These are phyloP conservation scores for Augochlora pura DNA, from an alignment of 1,140 invertebrate genomes.

Conservation along the genomic window DNA sequence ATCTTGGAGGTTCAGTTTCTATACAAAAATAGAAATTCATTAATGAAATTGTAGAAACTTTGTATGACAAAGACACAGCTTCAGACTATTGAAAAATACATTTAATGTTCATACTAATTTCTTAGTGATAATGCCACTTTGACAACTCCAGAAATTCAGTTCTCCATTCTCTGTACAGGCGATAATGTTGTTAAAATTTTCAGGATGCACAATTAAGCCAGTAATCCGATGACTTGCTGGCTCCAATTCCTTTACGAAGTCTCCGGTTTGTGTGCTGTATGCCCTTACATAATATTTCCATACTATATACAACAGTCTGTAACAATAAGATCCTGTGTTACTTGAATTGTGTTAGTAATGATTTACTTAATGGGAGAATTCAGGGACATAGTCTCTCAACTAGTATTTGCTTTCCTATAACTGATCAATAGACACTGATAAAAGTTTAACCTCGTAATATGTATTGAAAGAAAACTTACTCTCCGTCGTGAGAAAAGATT, in stretches of 20 bases:
- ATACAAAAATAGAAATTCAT: conserved; percentile 40
- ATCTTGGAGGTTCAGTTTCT: conserved; percentile 65
- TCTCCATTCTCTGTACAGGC: conserved; percentile 81
- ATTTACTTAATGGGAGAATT: no score
- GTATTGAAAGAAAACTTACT: conserved; percentile 79
- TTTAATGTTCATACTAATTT: conserved; percentile 76
- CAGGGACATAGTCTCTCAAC: no score
- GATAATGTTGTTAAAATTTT: conserved; percentile 77
- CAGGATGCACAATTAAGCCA: conserved; percentile 78
- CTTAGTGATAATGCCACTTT: conserved; percentile 78
- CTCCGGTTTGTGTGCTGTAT: conserved; percentile 82
- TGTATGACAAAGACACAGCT: not conserved
- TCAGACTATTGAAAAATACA: conserved; percentile 24
- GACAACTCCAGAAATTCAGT: conserved; percentile 81
- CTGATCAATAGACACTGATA: not conserved
- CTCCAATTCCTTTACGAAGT: conserved; percentile 80
- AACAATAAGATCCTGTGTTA: conserved; percentile 55
- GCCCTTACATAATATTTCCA: conserved; percentile 81
- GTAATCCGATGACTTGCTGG: conserved; percentile 77
- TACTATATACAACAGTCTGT: conserved; percentile 82
- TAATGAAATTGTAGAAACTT: not conserved
- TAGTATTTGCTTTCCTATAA: not conserved
- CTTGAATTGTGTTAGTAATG: not conserved
- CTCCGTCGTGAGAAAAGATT: conserved; percentile 83
- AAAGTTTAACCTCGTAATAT: conserved; percentile 3